Evolutionary conservation across 2,113 vertebrate species (phyloP).

Genomic region (Prionailurus bengalensis): DNA sequence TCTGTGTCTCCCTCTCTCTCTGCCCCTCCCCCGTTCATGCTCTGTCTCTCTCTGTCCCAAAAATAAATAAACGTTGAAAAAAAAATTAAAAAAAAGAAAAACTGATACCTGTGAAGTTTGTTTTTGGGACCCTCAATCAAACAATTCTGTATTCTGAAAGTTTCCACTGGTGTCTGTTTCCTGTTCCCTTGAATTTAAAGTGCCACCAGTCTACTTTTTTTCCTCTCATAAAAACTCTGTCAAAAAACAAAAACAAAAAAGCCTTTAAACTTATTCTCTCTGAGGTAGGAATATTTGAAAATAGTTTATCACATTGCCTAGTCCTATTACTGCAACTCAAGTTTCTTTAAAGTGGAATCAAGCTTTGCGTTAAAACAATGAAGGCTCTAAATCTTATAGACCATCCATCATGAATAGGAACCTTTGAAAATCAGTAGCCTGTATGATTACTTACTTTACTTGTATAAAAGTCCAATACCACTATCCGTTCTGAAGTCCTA

Average conservation of each 20-base stretch:
- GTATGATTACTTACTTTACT: background rate
- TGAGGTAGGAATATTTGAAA: background rate
- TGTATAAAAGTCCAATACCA: background rate
- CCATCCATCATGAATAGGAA: background rate
- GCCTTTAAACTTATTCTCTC: background rate
- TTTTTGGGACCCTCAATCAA: background rate
- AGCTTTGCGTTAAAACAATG: background rate
- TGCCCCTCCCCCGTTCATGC: no score
- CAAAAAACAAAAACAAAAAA: background rate
- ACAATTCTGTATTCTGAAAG: background rate
- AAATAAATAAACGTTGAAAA: no score
- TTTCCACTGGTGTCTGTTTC: background rate
- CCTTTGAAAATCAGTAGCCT: background rate
- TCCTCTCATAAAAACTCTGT: conserved; percentile 29
- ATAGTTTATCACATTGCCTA: background rate
- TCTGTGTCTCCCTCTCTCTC: no score
- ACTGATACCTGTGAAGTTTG: background rate
- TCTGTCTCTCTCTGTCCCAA: no score
- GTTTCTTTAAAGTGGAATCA: background rate
- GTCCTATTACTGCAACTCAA: background rate
- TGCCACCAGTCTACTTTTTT: background rate
- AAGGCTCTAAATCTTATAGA: background rate
- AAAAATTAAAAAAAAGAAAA: background rate
- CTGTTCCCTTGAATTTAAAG: background rate
- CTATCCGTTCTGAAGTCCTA: background rate